Evolutionary conservation across 2,113 vertebrate genomes (phyloP), one percentile per base, ranked within the genome.

Genomic region (Egretta garzetta): DNA sequence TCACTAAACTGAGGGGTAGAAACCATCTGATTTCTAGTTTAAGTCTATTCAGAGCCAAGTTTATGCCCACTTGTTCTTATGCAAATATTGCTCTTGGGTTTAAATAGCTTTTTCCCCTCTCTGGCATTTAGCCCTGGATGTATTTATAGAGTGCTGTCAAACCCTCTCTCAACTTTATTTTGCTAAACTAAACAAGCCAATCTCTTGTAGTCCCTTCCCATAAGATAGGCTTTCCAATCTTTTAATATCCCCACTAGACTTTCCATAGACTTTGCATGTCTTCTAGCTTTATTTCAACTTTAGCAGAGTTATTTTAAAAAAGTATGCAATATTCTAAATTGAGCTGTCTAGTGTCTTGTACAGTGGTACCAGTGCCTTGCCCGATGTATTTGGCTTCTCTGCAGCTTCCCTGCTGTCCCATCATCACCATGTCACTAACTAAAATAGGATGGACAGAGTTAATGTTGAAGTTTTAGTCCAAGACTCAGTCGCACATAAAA

Each of bases 11-110:
- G 35, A 91, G 10, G 33, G 56, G 26, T 68, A 75, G 39, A 94
- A 96, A 89, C 52, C 1, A 1, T 28, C 72, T 27, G 26, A 93
- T 91, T 92, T 94, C 89, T 86, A 96, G 83, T 92, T 92, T 86
- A 88, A 93, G 52, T 47, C n/a, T 83, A n/a, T 33, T 88, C 85
- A 59, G 26, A 27, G 79, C 92, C 88, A 94, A 94, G 95, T 95
- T 97, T 97, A 96, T 93, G 85, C 95, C 95, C 94, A 94, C 68
- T 96, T 92, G 79, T 88, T 97, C 92, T 88, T 94, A 86, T 80
- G 93, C 95, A 96, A 97, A 97, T 95, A 97, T 96, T 97, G 86
- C 82, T 96, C 90, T 97, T 97, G 88, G 90, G 92, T 92, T 96
- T 88, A 93, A 94, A 97, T 80, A 92, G 67, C 80, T 95, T 96